These are phyloP conservation scores for Spheniscus mendiculus DNA, from an alignment of 2,113 vertebrate genomes.

Conservation along the genomic window DNA sequence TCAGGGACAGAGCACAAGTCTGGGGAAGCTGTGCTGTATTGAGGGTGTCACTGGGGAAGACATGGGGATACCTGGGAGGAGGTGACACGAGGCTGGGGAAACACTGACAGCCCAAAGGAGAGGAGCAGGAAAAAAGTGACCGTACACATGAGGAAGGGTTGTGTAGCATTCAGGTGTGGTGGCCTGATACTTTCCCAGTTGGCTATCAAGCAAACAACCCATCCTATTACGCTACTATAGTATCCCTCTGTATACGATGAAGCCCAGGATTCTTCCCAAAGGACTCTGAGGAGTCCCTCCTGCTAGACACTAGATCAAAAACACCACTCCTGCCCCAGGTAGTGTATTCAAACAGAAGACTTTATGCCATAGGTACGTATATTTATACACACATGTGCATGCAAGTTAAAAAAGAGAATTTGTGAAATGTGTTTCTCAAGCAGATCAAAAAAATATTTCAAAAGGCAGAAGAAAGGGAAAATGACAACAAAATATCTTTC, in stretches of 20 bases:
- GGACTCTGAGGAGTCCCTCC: background rate
- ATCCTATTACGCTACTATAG: background rate
- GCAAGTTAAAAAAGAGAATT: background rate
- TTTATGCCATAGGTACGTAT: background rate
- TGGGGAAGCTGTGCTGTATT: background rate
- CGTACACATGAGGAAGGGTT: background rate
- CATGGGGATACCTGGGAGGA: background rate
- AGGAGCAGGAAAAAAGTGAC: background rate
- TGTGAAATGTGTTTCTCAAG: background rate
- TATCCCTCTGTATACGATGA: background rate
- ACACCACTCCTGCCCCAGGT: fast-evolving
- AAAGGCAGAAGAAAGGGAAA: background rate
- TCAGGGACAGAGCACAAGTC: background rate
- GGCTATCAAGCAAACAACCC: fast-evolving
- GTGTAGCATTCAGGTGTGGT: background rate
- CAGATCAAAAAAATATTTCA: background rate
- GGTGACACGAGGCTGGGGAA: background rate
- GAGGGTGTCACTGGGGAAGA: background rate
- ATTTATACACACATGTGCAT: background rate
- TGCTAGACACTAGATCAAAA: background rate
- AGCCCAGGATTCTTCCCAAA: background rate
- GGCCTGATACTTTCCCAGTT: background rate
- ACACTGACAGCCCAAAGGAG: background rate
- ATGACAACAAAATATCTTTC: background rate
- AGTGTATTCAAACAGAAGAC: background rate